These are phyloP conservation scores for Saguinus imperator DNA, from an alignment of 2,113 vertebrate species.

Conservation along the genomic window DNA sequence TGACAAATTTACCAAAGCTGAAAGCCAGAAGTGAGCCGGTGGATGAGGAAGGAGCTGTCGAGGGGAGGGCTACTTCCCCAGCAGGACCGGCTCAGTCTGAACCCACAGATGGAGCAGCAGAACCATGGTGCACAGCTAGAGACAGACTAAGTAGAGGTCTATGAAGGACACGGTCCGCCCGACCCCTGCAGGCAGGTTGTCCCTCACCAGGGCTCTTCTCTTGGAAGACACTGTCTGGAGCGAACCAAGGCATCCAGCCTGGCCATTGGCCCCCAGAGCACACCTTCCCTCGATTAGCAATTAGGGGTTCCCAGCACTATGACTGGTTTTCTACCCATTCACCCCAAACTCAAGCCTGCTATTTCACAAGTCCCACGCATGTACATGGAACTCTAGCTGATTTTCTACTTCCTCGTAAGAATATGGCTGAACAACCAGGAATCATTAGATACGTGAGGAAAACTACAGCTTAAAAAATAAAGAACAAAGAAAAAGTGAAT, in stretches of 20 bases:
- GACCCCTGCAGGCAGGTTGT: not conserved
- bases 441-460: not conserved
- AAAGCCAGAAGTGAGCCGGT: not conserved
- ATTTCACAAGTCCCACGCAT: not conserved
- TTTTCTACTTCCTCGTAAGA: not conserved
- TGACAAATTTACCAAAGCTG: not conserved
- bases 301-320: not conserved
- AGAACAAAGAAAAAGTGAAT: not conserved
- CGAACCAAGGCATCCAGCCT: not conserved
- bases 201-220: not conserved
- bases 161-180: not conserved
- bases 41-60: too few relatives aligned
- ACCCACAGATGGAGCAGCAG: not conserved
- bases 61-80: not conserved
- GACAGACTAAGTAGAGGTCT: not conserved
- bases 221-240: not conserved
- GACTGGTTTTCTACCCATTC: not conserved
- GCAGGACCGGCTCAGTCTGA: not conserved
- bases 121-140: rapidly evolving
- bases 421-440: not conserved
- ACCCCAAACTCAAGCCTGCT: not conserved
- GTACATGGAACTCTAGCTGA: rapidly evolving
- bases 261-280: not conserved
- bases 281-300: not conserved
- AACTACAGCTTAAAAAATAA: not conserved